A percentile compares a stretch with the other conserved stretches of the same genome.
These are phyloP conservation scores for Stichopus horrens DNA, from an alignment of 53 echinoderm and acorn worm species.

Conservation along the genomic window DNA sequence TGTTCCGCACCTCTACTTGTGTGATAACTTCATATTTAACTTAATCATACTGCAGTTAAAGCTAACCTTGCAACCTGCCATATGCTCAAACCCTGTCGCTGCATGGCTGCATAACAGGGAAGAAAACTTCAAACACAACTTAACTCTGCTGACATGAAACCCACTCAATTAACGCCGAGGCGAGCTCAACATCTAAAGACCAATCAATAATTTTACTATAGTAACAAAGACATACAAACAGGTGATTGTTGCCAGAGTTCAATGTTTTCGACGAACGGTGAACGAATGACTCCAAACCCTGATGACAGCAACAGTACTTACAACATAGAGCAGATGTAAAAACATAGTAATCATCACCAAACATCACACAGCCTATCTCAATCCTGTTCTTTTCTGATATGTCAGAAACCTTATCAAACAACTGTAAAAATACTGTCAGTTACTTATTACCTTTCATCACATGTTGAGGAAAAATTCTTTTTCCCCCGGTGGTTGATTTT, in stretches of 20 bases:
- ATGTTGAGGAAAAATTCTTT: background rate
- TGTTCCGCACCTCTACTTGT: too few species aligned
- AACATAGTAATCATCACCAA: too few species aligned
- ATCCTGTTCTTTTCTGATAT: too few species aligned
- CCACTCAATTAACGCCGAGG: background rate
- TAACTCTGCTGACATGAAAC: background rate
- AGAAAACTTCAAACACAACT: too few species aligned
- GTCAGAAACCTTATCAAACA: too few species aligned
- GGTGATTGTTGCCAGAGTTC: background rate
- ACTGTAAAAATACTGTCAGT: too few species aligned
- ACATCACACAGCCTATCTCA: too few species aligned
- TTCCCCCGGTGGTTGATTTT: background rate
- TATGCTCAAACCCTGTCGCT: background rate
- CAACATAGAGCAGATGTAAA: too few species aligned
- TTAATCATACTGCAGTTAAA: background rate
- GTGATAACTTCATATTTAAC: too few species aligned
- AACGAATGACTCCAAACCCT: too few species aligned
- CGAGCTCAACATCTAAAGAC: background rate
- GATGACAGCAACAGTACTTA: too few species aligned
- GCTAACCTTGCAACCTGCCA: background rate
- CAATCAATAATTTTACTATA: background rate
- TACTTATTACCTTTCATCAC: background rate
- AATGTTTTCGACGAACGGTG: background rate
- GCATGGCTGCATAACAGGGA: too few species aligned
- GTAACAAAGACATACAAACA: background rate